Evolutionary conservation across 2,113 vertebrate species (phyloP), one percentile per base, ranked within the genome.

Genomic region (Tupaia tana): DNA sequence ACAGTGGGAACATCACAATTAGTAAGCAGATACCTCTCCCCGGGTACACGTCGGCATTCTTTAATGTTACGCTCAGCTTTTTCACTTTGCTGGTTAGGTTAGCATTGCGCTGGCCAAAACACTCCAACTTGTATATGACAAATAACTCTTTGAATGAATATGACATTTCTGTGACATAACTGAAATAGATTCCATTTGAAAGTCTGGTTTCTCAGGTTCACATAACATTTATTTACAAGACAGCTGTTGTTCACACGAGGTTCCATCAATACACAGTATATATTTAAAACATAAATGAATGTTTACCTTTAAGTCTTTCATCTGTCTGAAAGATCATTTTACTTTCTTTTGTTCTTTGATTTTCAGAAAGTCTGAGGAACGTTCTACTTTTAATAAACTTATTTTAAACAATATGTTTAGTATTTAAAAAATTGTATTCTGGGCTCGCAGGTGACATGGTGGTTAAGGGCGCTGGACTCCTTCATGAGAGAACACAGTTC

Each of bases 1-100:
- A 98, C 94, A 98, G 97, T 73, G 96, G 94, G 97, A 97, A 97
- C 52, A 97, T 94, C 8, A 95, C 13, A 78, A 92, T 98, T 98
- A 98, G 95, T 91, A 97, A 14, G 84, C 90, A 95, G 94, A 95
- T 93, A 96, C 95, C 69, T 90, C 66, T 96, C 95, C 61, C 90
- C 88, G 86, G 56, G 87, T 34, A 61, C 86, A 97, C 88, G 94
- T 11, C n/a, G 86, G 89, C 95, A 97, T 92, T 90, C 61, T 86
- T 27, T 56, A 94, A 84, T 61, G 29, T 31, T 88, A n/a, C 59
- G 79, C 75, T 96, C 71, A 52, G 82, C 14, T 34, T 74, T 84
- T 94, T 83, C 19, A 59, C 80, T 93, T 88, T 87, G 25, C 80
- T n/a, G n/a, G n/a, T n/a, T n/a, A n/a, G 84, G 56, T 94, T 94